Conservation (phyloP, 2,888 invertebrate genomes). For the Ochlodes sylvanus region DNA sequence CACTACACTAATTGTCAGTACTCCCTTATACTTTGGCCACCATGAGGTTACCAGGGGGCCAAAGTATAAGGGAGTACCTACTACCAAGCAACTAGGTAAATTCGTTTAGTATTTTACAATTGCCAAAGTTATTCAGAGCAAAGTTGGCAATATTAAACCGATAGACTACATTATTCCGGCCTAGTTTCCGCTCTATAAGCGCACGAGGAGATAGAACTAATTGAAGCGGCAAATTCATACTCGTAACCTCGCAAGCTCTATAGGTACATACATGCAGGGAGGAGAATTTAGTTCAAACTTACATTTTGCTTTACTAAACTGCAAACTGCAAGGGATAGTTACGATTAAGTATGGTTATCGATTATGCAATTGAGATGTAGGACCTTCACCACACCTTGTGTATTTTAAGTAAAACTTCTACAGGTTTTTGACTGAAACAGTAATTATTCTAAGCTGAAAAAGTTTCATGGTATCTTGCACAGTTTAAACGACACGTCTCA, state of each 20-base stretch:
- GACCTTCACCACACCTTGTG: too few relatives aligned
- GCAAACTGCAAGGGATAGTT: neutral
- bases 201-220: slow-evolving; percentile 26
- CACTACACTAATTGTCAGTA: too few relatives aligned
- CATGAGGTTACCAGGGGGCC: too few relatives aligned
- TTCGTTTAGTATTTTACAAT: slow-evolving; percentile 3
- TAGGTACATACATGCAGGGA: neutral
- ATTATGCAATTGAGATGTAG: too few relatives aligned
- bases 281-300: slow-evolving; percentile 3
- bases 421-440: neutral
- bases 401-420: too few relatives aligned
- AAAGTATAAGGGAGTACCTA: too few relatives aligned
- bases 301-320: neutral
- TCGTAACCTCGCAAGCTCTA: slow-evolving; percentile 7
- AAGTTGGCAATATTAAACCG: slow-evolving; percentile 45
- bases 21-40: too few relatives aligned
- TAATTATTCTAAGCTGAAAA: too few relatives aligned
- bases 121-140: slow-evolving; percentile 7
- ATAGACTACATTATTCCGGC: slow-evolving; percentile 66
- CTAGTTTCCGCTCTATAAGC: slow-evolving; percentile 56
- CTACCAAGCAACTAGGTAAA: neutral
- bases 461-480: too few relatives aligned
- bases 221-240: slow-evolving; percentile 26
- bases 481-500: too few relatives aligned
- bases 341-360: too few relatives aligned